phyloP scores from a whole-genome alignment of 2,113 vertebrate genomes.

The Theristicus caerulescens region DNA sequence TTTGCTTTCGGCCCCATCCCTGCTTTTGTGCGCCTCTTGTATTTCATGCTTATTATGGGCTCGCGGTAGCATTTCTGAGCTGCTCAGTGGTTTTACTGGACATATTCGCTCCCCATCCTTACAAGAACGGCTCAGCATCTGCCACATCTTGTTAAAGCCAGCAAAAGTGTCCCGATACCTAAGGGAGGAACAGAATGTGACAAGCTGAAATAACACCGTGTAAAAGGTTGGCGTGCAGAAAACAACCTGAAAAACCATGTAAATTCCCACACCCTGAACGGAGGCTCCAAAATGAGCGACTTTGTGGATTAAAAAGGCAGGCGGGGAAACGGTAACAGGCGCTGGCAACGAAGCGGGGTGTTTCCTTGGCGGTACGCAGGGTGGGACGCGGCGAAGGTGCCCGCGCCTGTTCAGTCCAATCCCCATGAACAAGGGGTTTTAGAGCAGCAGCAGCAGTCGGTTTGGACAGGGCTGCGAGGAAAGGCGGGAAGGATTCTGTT shows the following conservation, averaged over 20 bases:
- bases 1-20: neutral
- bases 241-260: neutral
- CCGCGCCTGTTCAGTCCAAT: fast-evolving
- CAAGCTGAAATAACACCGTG: neutral
- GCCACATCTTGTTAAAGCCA: neutral
- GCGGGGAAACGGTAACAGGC: neutral
- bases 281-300: neutral
- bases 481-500: neutral
- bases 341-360: fast-evolving
- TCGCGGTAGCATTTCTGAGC: neutral
- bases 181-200: neutral
- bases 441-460: neutral
- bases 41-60: neutral
- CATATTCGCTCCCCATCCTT: fast-evolving
- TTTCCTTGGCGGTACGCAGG: neutral
- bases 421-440: neutral
- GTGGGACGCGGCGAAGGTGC: fast-evolving
- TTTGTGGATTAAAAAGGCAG: neutral
- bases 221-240: neutral
- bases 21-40: neutral
- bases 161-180: neutral
- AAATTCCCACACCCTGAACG: neutral
- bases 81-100: neutral
- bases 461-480: neutral
- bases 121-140: neutral